Evolutionary conservation across 2,113 vertebrate species (phyloP).

Genomic region (Paracanthobrama guichenoti): DNA sequence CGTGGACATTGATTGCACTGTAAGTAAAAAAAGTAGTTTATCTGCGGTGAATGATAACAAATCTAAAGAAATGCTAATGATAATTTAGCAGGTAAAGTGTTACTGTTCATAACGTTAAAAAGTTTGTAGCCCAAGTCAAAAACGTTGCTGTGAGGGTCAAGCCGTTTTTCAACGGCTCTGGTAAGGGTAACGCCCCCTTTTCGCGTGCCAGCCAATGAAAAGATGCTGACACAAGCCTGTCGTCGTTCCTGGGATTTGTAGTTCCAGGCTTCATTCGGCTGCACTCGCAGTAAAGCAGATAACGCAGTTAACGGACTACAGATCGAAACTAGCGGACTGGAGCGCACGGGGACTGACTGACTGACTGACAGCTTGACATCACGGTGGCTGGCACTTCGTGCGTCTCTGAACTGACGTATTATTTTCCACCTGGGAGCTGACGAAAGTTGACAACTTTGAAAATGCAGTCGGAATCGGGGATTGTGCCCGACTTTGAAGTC

Average conservation of each 20-base stretch:
- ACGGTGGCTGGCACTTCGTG: conserved; percentile 64
- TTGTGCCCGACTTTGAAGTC: conserved; percentile 93
- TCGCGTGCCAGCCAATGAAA: conserved; percentile 65
- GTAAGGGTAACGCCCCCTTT: conserved; percentile 14
- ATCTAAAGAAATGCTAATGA: neutral
- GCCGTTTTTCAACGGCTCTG: too few relatives aligned
- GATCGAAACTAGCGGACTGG: conserved; percentile 26
- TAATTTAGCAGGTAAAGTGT: neutral
- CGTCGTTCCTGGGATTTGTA: conserved; percentile 72
- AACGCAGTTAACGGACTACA: conserved; percentile 67
- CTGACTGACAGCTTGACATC: conserved; percentile 57
- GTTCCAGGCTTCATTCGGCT: conserved; percentile 54
- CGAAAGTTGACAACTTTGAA: conserved; percentile 65
- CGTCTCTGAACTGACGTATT: conserved; percentile 49
- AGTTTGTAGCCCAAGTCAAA: neutral
- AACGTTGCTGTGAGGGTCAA: neutral
- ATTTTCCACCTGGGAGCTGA: conserved; percentile 34
- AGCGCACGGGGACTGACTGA: conserved; percentile 55
- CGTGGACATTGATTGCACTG: conserved; percentile 47
- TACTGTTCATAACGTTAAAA: neutral
- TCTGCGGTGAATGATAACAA: neutral
- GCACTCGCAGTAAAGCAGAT: neutral
- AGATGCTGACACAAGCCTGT: conserved; percentile 59
- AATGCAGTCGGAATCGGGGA: conserved; percentile 95
- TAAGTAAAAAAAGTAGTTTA: neutral